These are phyloP conservation scores for Hypomecis punctinalis DNA, from an alignment of 2,888 invertebrate genomes.

Conservation along the genomic window DNA sequence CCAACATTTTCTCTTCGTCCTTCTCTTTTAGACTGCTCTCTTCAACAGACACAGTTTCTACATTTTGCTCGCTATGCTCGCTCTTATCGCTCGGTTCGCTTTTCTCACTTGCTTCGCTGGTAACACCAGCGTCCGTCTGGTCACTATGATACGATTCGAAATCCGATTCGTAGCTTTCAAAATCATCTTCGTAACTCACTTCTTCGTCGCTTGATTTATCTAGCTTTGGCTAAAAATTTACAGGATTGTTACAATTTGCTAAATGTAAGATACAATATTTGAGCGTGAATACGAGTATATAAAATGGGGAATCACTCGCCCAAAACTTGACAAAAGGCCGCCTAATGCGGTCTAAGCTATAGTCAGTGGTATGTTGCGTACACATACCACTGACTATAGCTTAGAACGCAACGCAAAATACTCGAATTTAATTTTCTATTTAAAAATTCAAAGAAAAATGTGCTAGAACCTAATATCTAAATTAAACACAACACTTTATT, in stretches of 20 bases:
- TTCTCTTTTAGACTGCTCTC: slow-evolving; percentile 54
- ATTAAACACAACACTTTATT: no score
- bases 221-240: slow-evolving; percentile 39
- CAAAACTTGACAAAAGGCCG: no score
- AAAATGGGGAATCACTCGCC: no score
- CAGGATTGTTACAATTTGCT: background rate
- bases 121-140: slow-evolving; percentile 17
- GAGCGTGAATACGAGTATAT: no score
- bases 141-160: slow-evolving; percentile 77
- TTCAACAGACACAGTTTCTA: slow-evolving; percentile 27
- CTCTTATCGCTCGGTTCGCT: slow-evolving; percentile 22
- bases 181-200: slow-evolving; percentile 79
- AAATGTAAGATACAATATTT: no score
- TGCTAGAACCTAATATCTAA: no score
- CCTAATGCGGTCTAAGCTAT: no score
- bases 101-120: slow-evolving; percentile 27
- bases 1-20: slow-evolving; percentile 75
- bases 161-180: slow-evolving; percentile 81
- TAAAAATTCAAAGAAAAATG: no score
- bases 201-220: slow-evolving; percentile 68
- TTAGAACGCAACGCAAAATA: no score
- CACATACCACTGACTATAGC: no score
- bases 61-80: slow-evolving; percentile 28
- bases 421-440: no score
- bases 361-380: no score